phyloP scores from a whole-genome alignment of 2,888 invertebrate species.

The Tetanocera ferruginea region DNA sequence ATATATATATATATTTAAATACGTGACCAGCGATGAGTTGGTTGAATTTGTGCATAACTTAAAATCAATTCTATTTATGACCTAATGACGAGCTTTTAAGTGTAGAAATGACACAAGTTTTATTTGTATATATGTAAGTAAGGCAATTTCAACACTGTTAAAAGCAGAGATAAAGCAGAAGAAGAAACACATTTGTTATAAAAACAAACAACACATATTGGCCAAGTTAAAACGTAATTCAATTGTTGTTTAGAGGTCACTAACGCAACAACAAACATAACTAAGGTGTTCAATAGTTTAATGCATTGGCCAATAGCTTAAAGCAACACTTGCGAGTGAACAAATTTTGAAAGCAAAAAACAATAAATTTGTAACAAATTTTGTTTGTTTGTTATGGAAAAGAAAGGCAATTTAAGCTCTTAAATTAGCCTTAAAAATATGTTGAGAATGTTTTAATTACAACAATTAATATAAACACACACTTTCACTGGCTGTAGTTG shows the following conservation, averaged over 20 bases:
- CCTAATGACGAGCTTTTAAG: slow-evolving; percentile 36
- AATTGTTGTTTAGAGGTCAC: slow-evolving; percentile 37
- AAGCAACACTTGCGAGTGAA: no score
- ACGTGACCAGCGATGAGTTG: slow-evolving; percentile 29
- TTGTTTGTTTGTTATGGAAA: no score
- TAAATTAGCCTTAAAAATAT: no score
- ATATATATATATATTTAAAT: neutral
- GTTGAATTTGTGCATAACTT: slow-evolving; percentile 6
- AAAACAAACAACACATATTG: slow-evolving; percentile 17
- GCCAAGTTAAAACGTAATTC: slow-evolving; percentile 33
- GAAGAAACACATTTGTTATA: neutral
- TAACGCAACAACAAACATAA: neutral
- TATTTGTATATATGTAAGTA: neutral
- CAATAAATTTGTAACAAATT: no score
- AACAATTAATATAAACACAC: slow-evolving; percentile 5
- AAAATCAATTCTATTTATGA: slow-evolving; percentile 42
- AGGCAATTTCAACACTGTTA: neutral
- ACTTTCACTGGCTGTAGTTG: slow-evolving; percentile 36
- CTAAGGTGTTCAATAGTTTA: neutral
- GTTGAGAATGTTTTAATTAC: neutral
- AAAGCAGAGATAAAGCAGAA: slow-evolving; percentile 1
- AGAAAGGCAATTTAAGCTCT: no score
- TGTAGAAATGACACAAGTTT: neutral
- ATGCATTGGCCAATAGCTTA: neutral
- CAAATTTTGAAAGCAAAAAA: no score